Evolutionary conservation across 2,797 vertebrate species (phyloP).

Genomic region (Avahi laniger): DNA sequence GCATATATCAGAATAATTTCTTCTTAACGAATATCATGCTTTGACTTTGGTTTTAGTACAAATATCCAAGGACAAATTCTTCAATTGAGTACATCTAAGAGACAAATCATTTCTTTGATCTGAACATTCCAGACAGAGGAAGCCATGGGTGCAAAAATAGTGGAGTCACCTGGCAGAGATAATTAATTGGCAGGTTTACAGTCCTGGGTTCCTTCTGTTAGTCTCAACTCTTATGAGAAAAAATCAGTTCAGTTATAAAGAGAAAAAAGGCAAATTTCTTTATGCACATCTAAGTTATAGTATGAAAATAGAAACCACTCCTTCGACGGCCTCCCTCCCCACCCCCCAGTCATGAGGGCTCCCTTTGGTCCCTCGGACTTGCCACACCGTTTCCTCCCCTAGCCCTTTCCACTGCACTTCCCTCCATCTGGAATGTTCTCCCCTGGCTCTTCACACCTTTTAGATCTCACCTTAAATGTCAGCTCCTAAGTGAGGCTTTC

Average conservation of each 20-base stretch:
- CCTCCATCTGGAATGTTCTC: background rate
- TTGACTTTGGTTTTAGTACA: background rate
- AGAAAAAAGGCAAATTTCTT: background rate
- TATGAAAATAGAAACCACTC: background rate
- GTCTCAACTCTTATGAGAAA: constrained; percentile 24
- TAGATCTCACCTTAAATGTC: background rate
- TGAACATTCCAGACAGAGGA: background rate
- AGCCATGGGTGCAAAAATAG: background rate
- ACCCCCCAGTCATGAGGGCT: background rate
- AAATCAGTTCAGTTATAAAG: background rate
- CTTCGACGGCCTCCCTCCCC: background rate
- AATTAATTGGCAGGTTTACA: background rate
- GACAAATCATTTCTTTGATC: background rate
- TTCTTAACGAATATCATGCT: background rate
- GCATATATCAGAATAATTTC: background rate
- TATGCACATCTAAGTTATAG: background rate
- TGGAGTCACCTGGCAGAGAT: background rate
- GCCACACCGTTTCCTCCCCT: background rate
- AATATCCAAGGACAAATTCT: background rate
- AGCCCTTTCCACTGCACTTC: background rate
- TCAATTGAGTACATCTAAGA: background rate
- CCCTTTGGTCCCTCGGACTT: background rate
- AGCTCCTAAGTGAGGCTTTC: background rate
- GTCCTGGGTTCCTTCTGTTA: background rate
- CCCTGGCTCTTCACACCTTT: background rate